phyloP scores from a whole-genome alignment of 2,113 vertebrate genomes.

The rabbit (Oryctolagus cuniculus) region mOryCun1.1 NC_091436.1:125375001-125375500 shows the following conservation, averaged over 20 bases:
- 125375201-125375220: conserved; percentile 60
- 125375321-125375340: conserved; percentile 74
- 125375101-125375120: conserved; percentile 67
- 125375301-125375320: conserved; percentile 66
- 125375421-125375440: not conserved
- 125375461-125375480: not conserved
- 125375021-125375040: conserved; percentile 79
- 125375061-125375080: conserved; percentile 76
- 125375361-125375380: conserved; percentile 53
- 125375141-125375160: conserved; percentile 78
- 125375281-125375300: conserved; percentile 77
- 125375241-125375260: conserved; percentile 64
- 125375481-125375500: not conserved
- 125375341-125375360: conserved; percentile 64
- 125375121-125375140: conserved; percentile 67
- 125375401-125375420: conserved; percentile 61
- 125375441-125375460: not conserved
- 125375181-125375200: conserved; percentile 73
- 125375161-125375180: conserved; percentile 75
- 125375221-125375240: conserved; percentile 67
- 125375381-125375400: conserved; percentile 66
- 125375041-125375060: conserved; percentile 68
- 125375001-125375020: conserved; percentile 76
- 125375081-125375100: conserved; percentile 58
- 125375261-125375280: conserved; percentile 73